Evolutionary conservation across 2,113 vertebrate species (phyloP), one percentile per base, ranked within the genome.

Genomic region (Bungarus multicinctus): DNA sequence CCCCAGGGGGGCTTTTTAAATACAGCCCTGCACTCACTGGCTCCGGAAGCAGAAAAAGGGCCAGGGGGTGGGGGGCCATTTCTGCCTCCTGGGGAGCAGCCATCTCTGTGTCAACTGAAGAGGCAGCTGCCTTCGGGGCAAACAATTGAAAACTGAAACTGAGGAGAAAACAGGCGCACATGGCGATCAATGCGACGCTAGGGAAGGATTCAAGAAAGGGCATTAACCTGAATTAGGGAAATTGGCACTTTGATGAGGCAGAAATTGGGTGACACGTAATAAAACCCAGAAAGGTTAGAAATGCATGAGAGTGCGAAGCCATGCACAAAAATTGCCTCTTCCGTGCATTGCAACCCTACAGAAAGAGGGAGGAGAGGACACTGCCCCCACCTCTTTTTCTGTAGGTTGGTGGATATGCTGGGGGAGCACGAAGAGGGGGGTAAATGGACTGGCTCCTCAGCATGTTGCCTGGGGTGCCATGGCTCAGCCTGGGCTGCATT

Each of bases 51-150:
- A 43, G 30, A 57, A 94, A 43, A 0, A n/a, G 64, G 30, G 30
- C 47, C 47, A 0, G 60, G 57, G 4, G 27, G 0, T 0, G n/a
- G 53, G 10, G 64, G 34, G 7, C 0, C 0, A 81, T 43, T 22
- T 43, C 7, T 43, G 7, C 74, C 34, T 81, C 18, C 18, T 39
- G 34, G 74, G 74, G 34, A 43, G 16, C 86, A 27, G 12, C 86
- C 47, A 87, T 52, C 50, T 53, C 47, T 52, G 86, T 4, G 27
- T 30, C 86, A 30, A 16, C 27, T 50, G 47, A 30, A 87, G 45
- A 87, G 47, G 47, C 34, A 20, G 69, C 69, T 39, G 69, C 34
- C 74, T 43, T 81, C 43, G 18, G 34, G 3, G 34, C 20, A 22
- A 43, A 39, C 74, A 81, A 39, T 43, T 7, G 34, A 22, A 43